Conservation (phyloP, 2,888 invertebrate species). For the Panopea generosa region DNA sequence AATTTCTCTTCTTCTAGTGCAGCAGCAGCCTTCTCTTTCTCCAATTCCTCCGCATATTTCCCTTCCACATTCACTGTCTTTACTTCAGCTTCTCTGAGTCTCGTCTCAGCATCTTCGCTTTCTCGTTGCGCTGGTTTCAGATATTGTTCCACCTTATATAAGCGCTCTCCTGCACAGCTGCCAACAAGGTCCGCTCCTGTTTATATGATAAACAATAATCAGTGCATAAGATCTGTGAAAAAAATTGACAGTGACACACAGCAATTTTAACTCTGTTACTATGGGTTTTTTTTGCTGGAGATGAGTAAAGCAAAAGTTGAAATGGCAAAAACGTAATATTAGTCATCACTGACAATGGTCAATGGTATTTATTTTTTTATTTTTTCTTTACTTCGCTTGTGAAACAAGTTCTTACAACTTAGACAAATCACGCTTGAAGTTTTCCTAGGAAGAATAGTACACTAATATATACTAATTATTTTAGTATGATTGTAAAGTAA, state of each 20-base stretch:
- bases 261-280: not conserved
- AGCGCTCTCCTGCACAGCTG: conserved; percentile 49
- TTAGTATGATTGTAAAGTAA: too few species aligned
- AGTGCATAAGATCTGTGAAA: not conserved
- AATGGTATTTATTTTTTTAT: too few species aligned
- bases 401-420: too few species aligned
- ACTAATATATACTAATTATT: too few species aligned
- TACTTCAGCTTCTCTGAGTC: conserved; percentile 46
- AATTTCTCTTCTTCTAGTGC: conserved; percentile 25
- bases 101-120: conserved; percentile 48
- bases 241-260: not conserved
- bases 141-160: conserved; percentile 49
- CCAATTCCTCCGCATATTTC: conserved; percentile 47
- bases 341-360: not conserved
- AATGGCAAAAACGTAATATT: not conserved
- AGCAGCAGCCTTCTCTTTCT: conserved; percentile 27
- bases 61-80: conserved; percentile 57
- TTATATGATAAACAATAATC: not conserved
- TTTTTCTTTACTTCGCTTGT: too few species aligned
- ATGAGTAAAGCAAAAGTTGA: not conserved
- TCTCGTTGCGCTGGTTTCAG: conserved; percentile 29
- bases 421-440: too few species aligned
- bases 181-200: conserved; percentile 59
- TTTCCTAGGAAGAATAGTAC: too few species aligned
- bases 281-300: not conserved